Percentiles rank a stretch among this genome's conserved stretches.
phyloP scores from a whole-genome alignment of 2,113 vertebrate species.

The Promerops cafer region DNA sequence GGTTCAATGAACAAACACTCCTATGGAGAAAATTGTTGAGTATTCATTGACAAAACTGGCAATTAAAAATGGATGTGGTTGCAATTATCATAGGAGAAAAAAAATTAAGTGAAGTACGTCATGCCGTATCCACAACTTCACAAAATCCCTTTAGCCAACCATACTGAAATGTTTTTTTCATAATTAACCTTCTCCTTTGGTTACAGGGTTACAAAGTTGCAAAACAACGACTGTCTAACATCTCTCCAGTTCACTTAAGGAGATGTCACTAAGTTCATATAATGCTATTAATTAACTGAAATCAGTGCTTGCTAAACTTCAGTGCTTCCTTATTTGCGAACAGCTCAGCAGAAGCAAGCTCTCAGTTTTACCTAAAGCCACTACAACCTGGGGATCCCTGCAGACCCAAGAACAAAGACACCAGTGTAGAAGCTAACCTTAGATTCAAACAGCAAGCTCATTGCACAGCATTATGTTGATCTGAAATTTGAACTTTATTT shows the following conservation, averaged over 20 bases:
- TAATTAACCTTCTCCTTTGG: neutral
- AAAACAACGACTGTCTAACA: neutral
- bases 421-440: constrained; percentile 74
- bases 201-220: neutral
- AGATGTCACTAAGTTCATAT: neutral
- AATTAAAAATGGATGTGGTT: constrained; percentile 20
- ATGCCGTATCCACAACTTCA: neutral
- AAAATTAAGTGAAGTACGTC: neutral
- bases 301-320: neutral
- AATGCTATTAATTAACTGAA: neutral
- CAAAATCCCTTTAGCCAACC: neutral
- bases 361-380: constrained; percentile 66
- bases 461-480: constrained; percentile 61
- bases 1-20: neutral
- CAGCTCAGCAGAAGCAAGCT: neutral
- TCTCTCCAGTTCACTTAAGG: neutral
- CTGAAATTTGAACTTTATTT: constrained; percentile 66
- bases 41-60: neutral
- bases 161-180: neutral
- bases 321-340: neutral
- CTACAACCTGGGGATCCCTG: constrained; percentile 78
- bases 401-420: constrained; percentile 79
- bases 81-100: constrained; percentile 14
- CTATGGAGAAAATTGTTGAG: neutral
- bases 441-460: constrained; percentile 66